Evolutionary conservation across 2,113 vertebrate genomes (phyloP), one percentile per base, ranked within the genome.

Genomic region (Oryzias woworae): DNA sequence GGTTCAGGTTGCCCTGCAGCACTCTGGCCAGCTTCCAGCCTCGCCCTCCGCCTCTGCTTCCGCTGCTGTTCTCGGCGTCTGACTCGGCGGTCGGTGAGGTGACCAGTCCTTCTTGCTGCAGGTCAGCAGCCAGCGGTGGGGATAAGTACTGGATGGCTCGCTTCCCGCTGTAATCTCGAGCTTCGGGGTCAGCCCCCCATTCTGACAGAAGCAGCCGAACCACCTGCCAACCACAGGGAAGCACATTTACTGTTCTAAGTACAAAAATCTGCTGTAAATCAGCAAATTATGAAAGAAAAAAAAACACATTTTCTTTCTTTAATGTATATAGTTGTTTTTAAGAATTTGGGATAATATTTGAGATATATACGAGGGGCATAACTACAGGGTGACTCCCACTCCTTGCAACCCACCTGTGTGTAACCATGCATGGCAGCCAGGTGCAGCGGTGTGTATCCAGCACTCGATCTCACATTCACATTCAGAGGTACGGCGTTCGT

Each of bases 351-450:
- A 6, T n/a, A 16, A 8, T 20, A 3, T 48, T 48, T 18, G 45
- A 47, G 17, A 7, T 47, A 5, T 16, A 46, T 44, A 44, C 12
- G 3, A 6, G 26, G 26, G 26, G 5, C 26, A 28, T 28, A 20
- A 20, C 20, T 16, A n/a, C 2, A 8, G 45, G 14, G 16, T 47
- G 16, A 8, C n/a, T 47, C 15, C 45, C 17, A 47, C 45, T 47
- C 42, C 2, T 45, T 15, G 26, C 49, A 41, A 66, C 86, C 63
- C 67, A 90, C 89, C 87, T 90, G 89, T 64, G 90, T 84, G 73
- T 96, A 95, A 1, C 94, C 94, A 36, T 99, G 97, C 94, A 99
- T 96, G 72, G 96, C 95, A 0, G 97, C 97, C 80, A 99, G 84
- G 88, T 99, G 97, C 5, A 98, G 90, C 0, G 96, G 94, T 0